Base-by-base conservation (phyloP, 2,113 vertebrate species). In the Lepisosteus osseus region DNA sequence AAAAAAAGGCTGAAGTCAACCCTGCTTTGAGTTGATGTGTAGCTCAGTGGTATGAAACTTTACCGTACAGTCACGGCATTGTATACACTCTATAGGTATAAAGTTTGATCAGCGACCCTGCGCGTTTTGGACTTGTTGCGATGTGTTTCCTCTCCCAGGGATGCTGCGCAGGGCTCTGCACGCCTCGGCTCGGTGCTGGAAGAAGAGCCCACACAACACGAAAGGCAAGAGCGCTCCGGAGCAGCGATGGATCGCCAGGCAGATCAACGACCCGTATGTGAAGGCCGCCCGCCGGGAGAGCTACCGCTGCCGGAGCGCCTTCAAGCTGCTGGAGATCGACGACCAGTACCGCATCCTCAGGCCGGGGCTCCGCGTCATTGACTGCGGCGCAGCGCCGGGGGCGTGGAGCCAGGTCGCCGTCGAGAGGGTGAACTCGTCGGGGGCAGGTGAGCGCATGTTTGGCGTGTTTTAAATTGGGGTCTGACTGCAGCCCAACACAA, bases 401-500 rank as follows among this genome's bases (percentile, higher is more conserved):
- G 95, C 96, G 1, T 99, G 97, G 97, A 97, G 95, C 77, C 97
- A 99, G 86, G 93, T 99, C 71, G 94, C 94, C 0, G 93, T 96
- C 4, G 86, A 89, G 42, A 93, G 86, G 64, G 95, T 98, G 76
- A 99, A 96, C 6, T 93, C 96, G 0, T 72, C 85, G 13, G 94
- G 93, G 66, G 72, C 86, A 61, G 92, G 97, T 98, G 79, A 90
- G 92, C 79, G 54, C 11, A 2, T 54, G 14, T 15, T 29, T 67
- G 47, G 47, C 1, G 9, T 51, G 47, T 5, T 5, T 51, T 51
- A 6, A 8, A 6, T 51, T 51, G 47, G 47, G 8, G 47, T 51
- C 47, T 51, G 1, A 51, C 47, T 1, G 29, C 29, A 29, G 29
- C 29, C 29, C 29, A 29, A 29, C 29, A 29, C 29, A 29, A 29